Evolutionary conservation across 2,113 vertebrate species (phyloP).

Genomic region (Burhinus bistriatus): DNA sequence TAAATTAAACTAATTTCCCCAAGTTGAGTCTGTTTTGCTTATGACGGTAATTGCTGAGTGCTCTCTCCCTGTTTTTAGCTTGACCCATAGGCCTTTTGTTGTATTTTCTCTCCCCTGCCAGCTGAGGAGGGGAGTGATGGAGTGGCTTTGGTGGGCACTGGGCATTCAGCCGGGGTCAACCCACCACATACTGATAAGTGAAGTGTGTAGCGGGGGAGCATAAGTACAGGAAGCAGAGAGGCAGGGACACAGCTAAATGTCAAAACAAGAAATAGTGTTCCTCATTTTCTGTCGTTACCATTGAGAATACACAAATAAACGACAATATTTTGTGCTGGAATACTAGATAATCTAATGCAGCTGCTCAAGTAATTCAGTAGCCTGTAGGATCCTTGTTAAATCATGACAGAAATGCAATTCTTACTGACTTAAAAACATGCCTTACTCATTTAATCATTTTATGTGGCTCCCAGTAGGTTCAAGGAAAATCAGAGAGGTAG

Average conservation of each 20-base stretch:
- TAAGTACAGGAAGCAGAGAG: neutral
- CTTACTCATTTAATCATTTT: neutral
- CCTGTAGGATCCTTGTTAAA: neutral
- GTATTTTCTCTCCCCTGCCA: neutral
- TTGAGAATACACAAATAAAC: neutral
- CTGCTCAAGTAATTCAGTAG: neutral
- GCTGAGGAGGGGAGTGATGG: neutral
- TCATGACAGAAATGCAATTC: neutral
- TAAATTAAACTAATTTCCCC: neutral
- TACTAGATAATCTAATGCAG: neutral
- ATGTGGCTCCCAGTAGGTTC: neutral
- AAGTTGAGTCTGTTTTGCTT: neutral
- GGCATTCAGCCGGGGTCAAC: neutral
- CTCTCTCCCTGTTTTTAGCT: neutral
- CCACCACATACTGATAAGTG: neutral
- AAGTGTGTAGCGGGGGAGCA: neutral
- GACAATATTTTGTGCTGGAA: neutral
- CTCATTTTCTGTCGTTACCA: neutral
- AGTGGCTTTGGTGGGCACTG: neutral
- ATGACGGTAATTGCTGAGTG: neutral
- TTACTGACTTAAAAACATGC: neutral
- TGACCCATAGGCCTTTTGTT: neutral
- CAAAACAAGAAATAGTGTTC: neutral
- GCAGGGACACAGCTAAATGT: neutral
- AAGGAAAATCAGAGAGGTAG: neutral